These are phyloP conservation scores for Caenorhabditis zanzibari DNA, from an alignment of 2,888 invertebrate genomes.

Conservation along the genomic window DNA sequence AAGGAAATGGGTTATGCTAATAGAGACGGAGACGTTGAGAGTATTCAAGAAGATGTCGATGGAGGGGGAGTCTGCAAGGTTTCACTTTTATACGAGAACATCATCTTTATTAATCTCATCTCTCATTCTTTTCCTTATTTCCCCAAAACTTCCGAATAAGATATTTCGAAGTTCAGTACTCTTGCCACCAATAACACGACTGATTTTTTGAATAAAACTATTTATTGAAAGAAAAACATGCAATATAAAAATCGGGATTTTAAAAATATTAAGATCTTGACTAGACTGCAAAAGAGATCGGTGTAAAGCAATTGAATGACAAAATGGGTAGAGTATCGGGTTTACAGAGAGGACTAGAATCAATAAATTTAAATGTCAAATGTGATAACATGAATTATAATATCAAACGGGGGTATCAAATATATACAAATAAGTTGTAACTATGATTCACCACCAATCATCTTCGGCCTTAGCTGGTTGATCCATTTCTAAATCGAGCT, in stretches of 20 bases:
- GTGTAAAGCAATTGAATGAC: constrained; percentile 1
- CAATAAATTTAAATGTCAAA: background rate
- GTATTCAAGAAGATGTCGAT: constrained; percentile 5
- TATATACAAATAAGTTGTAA: constrained; percentile 8
- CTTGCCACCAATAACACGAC: background rate
- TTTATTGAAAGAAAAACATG: constrained; percentile 13
- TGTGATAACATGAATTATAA: constrained; percentile 14
- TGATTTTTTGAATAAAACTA: background rate
- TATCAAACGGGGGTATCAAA: constrained; percentile 1
- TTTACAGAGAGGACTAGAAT: background rate
- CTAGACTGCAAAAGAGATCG: background rate
- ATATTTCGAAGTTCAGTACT: constrained; percentile 25
- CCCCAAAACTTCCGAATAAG: background rate
- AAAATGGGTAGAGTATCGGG: background rate
- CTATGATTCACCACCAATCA: constrained; percentile 45
- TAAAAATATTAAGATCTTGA: background rate
- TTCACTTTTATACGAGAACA: constrained; percentile 18
- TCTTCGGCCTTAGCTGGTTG: constrained; percentile 33
- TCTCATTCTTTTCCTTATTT: too few relatives aligned
- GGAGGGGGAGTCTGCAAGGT: constrained; percentile 15
- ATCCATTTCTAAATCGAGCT: constrained; percentile 53
- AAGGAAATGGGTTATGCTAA: constrained; percentile 21
- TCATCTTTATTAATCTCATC: too few relatives aligned
- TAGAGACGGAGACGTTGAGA: constrained; percentile 37
- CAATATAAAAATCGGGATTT: constrained; percentile 18